Evolutionary conservation across 1,140 invertebrate species (phyloP).

Genomic region (Oncopeltus fasciatus): DNA sequence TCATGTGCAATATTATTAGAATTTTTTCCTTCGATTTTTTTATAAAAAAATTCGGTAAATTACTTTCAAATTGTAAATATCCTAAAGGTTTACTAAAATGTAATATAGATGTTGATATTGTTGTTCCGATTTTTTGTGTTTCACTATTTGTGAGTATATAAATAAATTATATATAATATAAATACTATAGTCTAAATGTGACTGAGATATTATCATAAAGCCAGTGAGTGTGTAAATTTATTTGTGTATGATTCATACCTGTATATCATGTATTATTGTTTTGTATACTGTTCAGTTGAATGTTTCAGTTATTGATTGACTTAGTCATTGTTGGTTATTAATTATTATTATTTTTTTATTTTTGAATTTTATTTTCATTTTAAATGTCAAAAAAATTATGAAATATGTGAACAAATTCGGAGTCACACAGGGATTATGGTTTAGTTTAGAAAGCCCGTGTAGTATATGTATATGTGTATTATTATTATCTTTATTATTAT

Average conservation of each 20-base stretch:
- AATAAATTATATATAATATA: slow-evolving; percentile 15
- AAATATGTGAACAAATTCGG: slow-evolving; percentile 17
- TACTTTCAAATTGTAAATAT: slow-evolving; percentile 19
- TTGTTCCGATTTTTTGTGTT: slow-evolving; percentile 19
- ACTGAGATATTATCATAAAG: slow-evolving; percentile 16
- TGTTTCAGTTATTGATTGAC: slow-evolving; percentile 14
- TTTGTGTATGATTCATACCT: background rate
- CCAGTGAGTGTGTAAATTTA: slow-evolving; percentile 18
- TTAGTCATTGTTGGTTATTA: slow-evolving; percentile 14
- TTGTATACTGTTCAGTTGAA: slow-evolving; percentile 9
- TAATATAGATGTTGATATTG: slow-evolving; percentile 20
- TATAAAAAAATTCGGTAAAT: slow-evolving; percentile 1
- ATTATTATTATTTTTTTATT: slow-evolving; percentile 2
- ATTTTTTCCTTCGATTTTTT: slow-evolving; percentile 8
- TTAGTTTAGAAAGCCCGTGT: slow-evolving; percentile 18
- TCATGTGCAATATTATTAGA: slow-evolving; percentile 16
- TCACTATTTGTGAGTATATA: slow-evolving; percentile 17
- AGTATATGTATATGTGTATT: slow-evolving; percentile 18
- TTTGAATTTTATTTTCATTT: slow-evolving; percentile 8
- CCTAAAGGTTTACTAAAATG: slow-evolving; percentile 17
- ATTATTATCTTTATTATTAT: slow-evolving; percentile 7
- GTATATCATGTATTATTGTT: slow-evolving; percentile 7
- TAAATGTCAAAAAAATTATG: slow-evolving; percentile 9
- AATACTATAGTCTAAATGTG: slow-evolving; percentile 17
- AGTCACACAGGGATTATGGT: slow-evolving; percentile 21